Conservation (phyloP, 2,797 vertebrate genomes). For the Urophycis tenuis region DNA sequence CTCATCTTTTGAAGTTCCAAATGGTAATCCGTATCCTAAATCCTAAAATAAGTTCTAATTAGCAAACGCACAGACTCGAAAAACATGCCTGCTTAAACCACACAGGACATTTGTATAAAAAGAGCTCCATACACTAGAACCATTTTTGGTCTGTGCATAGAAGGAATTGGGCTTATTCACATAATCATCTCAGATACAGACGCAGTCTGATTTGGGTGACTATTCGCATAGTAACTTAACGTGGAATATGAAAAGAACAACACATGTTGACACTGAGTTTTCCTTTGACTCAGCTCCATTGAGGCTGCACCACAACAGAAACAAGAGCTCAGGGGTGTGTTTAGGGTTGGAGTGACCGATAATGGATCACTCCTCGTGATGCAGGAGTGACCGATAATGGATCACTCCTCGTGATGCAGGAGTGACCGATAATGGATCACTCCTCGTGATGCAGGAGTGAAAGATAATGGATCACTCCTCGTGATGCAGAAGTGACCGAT, state of each 20-base stretch:
- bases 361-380: no score
- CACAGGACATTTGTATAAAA: background rate
- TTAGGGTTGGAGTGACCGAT: background rate
- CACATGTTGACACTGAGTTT: background rate
- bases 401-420: no score
- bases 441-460: no score
- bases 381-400: no score
- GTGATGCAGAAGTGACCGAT: no score
- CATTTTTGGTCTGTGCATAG: background rate
- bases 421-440: no score
- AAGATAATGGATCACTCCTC: no score
- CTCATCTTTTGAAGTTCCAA: slow-evolving; percentile 27
- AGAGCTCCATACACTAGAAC: background rate
- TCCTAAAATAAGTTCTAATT: slow-evolving; percentile 8
- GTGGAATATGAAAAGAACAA: background rate
- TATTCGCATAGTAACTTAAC: background rate
- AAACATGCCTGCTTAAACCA: slow-evolving; percentile 5
- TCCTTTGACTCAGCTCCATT: background rate
- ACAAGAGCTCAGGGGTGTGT: background rate
- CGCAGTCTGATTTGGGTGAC: no score
- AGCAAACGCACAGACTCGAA: slow-evolving; percentile 14
- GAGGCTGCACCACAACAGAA: background rate
- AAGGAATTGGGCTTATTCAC: background rate
- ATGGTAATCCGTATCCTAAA: slow-evolving; percentile 11
- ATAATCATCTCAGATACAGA: no score